A percentile compares a stretch with the other conserved stretches of the same genome.
Conservation (phyloP, 2,888 invertebrate species). For the Amphipoea lucens region DNA sequence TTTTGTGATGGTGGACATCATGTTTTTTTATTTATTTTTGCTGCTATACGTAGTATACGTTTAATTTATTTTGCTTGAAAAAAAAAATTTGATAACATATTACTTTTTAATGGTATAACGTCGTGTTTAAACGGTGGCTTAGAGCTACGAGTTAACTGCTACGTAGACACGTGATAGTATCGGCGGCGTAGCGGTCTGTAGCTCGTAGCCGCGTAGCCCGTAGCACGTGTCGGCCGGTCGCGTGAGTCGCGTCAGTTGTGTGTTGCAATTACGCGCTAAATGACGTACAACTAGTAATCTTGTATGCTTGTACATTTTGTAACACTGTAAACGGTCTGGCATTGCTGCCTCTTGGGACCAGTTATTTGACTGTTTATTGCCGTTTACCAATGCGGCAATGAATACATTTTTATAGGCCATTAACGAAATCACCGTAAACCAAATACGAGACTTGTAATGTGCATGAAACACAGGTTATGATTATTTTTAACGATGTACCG, state of each 20-base stretch:
- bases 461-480: background rate
- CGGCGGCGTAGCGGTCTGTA: conserved; percentile 58
- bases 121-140: conserved; percentile 15
- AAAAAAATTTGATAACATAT: no score
- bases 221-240: conserved; percentile 74
- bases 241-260: conserved; percentile 76
- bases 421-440: background rate
- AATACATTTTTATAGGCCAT: background rate
- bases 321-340: conserved; percentile 17
- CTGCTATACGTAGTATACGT: background rate
- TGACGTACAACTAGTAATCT: conserved; percentile 79
- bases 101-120: background rate
- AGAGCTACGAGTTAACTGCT: conserved; percentile 22
- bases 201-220: conserved; percentile 62
- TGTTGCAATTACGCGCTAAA: conserved; percentile 82
- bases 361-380: conserved; percentile 21
- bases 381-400: conserved; percentile 6
- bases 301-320: conserved; percentile 70
- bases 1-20: conserved; percentile 38
- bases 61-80: conserved; percentile 7
- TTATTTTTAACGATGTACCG: background rate
- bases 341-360: conserved; percentile 5
- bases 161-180: conserved; percentile 21
- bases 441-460: background rate
- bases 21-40: background rate